Conservation (phyloP, 2,113 vertebrate species). For the Cromileptes altivelis region DNA sequence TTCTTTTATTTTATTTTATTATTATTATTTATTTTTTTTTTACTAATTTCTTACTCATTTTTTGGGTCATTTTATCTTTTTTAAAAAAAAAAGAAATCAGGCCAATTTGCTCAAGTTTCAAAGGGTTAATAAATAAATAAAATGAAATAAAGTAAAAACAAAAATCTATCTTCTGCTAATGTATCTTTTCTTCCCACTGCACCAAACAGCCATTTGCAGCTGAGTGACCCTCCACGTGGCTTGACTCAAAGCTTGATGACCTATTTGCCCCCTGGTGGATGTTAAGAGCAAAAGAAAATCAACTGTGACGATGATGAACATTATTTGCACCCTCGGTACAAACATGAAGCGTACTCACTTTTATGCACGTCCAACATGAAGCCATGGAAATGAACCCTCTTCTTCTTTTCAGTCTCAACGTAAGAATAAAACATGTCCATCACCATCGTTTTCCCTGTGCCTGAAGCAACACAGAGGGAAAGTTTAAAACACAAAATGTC, state of each 20-base stretch:
- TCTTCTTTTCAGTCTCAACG: slow-evolving; percentile 92
- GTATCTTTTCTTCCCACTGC: neutral
- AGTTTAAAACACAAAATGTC: no score
- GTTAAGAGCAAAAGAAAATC: neutral
- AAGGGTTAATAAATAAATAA: no score
- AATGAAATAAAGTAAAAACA: no score
- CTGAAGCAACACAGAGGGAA: slow-evolving; percentile 73
- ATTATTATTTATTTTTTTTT: no score
- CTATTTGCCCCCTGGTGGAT: slow-evolving; percentile 17
- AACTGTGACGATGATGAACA: neutral
- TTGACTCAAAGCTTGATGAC: neutral
- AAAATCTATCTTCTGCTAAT: neutral
- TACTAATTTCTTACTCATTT: no score
- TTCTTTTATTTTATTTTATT: no score
- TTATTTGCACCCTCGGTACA: neutral
- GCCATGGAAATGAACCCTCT: slow-evolving; percentile 97
- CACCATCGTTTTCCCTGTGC: slow-evolving; percentile 99
- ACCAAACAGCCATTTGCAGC: neutral
- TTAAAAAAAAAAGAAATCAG: no score
- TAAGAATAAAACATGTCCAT: slow-evolving; percentile 99
- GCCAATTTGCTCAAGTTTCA: no score
- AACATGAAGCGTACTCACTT: slow-evolving; percentile 86
- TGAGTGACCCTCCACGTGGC: no score
- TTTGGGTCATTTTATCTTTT: no score
- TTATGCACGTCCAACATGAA: slow-evolving; percentile 98